A percentile compares a stretch with the other conserved stretches of the same genome.
phyloP scores from a whole-genome alignment of 2,113 vertebrate genomes.

The Hemiprocne comata region DNA sequence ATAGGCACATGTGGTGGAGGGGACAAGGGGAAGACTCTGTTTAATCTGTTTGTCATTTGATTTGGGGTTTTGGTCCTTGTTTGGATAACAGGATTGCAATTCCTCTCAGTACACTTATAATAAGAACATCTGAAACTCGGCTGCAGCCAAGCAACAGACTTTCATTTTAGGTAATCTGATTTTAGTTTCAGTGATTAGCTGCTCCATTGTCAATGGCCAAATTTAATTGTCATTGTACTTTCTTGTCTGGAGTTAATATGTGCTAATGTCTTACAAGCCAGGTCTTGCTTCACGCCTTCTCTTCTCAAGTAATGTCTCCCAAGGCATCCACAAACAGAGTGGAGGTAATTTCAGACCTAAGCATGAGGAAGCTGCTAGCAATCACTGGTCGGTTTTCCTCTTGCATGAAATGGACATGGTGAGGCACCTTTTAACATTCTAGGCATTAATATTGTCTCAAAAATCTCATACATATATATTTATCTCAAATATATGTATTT shows the following conservation, averaged over 20 bases:
- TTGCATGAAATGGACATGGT: neutral
- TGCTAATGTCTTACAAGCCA: neutral
- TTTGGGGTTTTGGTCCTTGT: conserved; percentile 41
- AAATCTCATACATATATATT: neutral
- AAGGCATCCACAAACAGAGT: neutral
- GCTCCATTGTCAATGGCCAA: conserved; percentile 17
- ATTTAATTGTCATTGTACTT: conserved; percentile 32
- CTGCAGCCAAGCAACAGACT: conserved; percentile 32
- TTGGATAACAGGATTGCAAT: conserved; percentile 15
- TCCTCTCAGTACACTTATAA: conserved; percentile 11
- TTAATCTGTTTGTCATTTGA: conserved; percentile 25
- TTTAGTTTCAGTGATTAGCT: conserved; percentile 35
- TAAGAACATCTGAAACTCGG: conserved; percentile 13
- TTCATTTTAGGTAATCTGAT: conserved; percentile 52
- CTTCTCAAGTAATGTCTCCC: neutral
- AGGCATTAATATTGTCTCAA: neutral
- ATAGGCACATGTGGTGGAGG: rapidly evolving
- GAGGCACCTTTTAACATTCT: neutral
- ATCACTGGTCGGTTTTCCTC: neutral
- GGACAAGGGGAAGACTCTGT: neutral
- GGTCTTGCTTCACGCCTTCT: neutral
- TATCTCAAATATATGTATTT: neutral
- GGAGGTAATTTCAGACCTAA: neutral
- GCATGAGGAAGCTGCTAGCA: neutral
- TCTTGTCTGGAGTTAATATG: neutral